Evolutionary conservation across 2,888 invertebrate genomes (phyloP), one percentile per base, ranked within the genome.

Genomic region (Stenolophus ochropezus): DNA sequence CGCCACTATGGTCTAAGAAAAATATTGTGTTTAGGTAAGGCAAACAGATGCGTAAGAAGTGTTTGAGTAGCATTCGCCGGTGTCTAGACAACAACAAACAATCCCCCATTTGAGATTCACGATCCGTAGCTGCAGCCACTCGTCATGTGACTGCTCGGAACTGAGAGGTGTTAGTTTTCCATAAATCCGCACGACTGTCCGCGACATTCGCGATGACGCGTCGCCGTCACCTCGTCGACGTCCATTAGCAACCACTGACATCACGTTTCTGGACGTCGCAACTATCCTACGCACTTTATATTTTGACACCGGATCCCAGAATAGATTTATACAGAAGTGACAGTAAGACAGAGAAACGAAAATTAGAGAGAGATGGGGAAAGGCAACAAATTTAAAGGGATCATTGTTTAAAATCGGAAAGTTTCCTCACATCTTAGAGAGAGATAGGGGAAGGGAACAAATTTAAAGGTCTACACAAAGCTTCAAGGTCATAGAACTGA

Each of bases 171-270:
- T 27, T 69, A 69, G 65, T 69, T 69, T 69, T 69, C 65, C 65
- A 69, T 69, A 69, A 69, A 69, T 69, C 33, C 65, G 33, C 33
- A 56, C 65, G 27, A 69, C 65, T 69, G 65, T 69, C 42, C 65
- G 2, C 33, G 65, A 69, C 65, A 69, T 14, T 27, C 42, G 27
- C 21, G 56, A 61, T 56, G 56, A 20, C 56, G 27, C 33, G 42
- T 14, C 8, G 33, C n/a, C 14, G 65, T 20, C 20, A 27, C 33
- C 20, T 33, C 27, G 65, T 69, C 27, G 18, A 69, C 65, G 65
- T 69, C 27, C 65, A 69, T 69, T 69, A 69, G 33, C 56, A 11
- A n/a, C 14, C 51, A 16, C 16, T 14, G 51, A 49, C 4, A 49
- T 49, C 4, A 8, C 11, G 1, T 42, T 8, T 42, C 27, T 27